A percentile compares a stretch with the other conserved stretches of the same genome.
These are phyloP conservation scores for Rousettus leschenaultii DNA, from an alignment of 2,113 vertebrate genomes.

Conservation along the genomic window DNA sequence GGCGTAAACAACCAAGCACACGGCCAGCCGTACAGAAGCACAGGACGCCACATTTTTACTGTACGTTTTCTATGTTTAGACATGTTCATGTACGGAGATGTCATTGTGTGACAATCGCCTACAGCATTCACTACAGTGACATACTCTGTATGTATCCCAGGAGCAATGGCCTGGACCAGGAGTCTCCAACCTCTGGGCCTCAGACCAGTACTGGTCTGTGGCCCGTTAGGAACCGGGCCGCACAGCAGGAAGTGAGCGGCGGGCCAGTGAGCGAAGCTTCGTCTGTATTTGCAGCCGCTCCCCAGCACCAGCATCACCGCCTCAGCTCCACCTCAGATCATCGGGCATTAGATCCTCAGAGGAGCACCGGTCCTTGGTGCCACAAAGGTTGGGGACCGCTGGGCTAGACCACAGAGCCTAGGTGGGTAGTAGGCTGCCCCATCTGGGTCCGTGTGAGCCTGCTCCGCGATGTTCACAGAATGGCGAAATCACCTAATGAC, in stretches of 20 bases:
- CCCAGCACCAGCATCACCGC: no score
- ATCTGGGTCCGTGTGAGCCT: not conserved
- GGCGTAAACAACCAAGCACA: rapidly evolving
- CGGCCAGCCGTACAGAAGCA: not conserved
- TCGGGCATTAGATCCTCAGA: no score
- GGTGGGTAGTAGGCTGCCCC: not conserved
- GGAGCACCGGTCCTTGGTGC: no score
- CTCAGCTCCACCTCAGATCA: no score
- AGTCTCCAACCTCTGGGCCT: no score
- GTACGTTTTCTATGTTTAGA: not conserved
- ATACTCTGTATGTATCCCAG: not conserved
- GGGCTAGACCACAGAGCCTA: not conserved
- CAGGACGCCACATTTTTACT: not conserved
- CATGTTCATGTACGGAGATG: no score
- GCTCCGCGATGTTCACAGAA: not conserved
- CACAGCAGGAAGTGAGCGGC: no score
- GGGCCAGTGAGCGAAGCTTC: no score
- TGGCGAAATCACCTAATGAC: not conserved
- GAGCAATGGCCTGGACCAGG: not conserved
- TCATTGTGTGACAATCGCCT: not conserved
- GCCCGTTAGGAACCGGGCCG: no score
- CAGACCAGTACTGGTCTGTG: no score
- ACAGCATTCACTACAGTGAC: not conserved
- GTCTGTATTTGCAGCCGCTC: no score
- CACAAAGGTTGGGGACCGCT: no score